phyloP scores from a whole-genome alignment of 2,888 invertebrate genomes.

The Colletes collaris region DNA sequence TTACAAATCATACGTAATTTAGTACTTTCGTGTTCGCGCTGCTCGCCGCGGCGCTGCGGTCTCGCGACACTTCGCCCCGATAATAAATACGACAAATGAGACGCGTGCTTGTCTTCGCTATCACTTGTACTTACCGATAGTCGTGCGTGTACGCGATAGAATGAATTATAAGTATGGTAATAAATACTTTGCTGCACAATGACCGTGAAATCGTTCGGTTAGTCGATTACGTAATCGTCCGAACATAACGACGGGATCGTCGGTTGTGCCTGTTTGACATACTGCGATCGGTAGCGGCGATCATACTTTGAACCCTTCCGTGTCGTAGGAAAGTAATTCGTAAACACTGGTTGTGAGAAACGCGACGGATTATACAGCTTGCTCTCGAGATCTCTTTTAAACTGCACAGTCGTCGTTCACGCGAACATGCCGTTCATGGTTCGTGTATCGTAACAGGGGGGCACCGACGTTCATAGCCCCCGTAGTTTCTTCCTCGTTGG shows the following conservation, averaged over 20 bases:
- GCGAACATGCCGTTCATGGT: slow-evolving; percentile 78
- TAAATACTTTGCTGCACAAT: slow-evolving; percentile 21
- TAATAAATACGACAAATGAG: slow-evolving; percentile 56
- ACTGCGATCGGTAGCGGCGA: neutral
- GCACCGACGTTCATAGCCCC: slow-evolving; percentile 73
- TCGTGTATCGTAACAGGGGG: slow-evolving; percentile 79
- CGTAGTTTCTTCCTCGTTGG: slow-evolving; percentile 75
- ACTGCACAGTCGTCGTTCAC: slow-evolving; percentile 66
- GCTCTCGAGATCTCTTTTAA: slow-evolving; percentile 27
- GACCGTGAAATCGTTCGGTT: slow-evolving; percentile 3
- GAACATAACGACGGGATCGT: neutral
- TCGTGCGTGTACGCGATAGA: slow-evolving; percentile 10
- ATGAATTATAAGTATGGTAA: slow-evolving; percentile 21
- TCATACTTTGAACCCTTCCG: neutral
- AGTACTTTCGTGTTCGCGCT: slow-evolving; percentile 39
- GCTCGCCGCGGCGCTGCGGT: neutral
- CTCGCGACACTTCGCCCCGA: slow-evolving; percentile 12
- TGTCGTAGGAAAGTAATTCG: neutral
- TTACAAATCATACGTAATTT: slow-evolving; percentile 53
- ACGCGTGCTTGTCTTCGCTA: slow-evolving; percentile 2
- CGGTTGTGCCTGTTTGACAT: neutral
- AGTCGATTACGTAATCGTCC: neutral
- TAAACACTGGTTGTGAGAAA: slow-evolving; percentile 1
- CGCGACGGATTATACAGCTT: neutral
- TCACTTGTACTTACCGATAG: slow-evolving; percentile 41